Percentiles rank a stretch among this genome's conserved stretches.
phyloP scores from a whole-genome alignment of 2,113 vertebrate species.

The Pan paniscus region DNA sequence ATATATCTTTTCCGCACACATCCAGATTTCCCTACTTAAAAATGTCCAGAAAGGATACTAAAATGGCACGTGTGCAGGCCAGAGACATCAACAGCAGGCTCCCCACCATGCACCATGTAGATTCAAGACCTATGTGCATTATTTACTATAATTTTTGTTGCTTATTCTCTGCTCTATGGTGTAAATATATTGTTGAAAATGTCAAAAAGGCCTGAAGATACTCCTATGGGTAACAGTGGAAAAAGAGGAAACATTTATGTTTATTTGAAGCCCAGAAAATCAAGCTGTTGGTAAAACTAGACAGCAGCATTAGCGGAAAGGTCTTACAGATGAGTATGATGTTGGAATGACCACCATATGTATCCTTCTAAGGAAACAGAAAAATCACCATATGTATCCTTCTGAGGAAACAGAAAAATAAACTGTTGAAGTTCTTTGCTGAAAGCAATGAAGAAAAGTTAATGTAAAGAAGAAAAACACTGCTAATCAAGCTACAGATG shows the following conservation, averaged over 20 bases:
- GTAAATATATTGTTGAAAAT: neutral
- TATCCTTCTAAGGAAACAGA: neutral
- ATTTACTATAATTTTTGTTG: neutral
- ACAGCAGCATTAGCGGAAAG: neutral
- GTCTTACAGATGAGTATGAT: neutral
- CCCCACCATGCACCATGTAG: neutral
- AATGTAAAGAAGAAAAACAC: neutral
- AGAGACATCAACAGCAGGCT: neutral
- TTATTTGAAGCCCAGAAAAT: neutral
- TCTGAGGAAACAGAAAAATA: neutral
- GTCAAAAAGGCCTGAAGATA: neutral
- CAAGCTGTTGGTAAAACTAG: neutral
- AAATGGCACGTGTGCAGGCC: neutral
- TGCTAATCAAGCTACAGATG: neutral
- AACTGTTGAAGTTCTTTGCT: neutral
- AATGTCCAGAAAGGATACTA: neutral
- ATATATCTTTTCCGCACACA: neutral
- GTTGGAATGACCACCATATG: neutral
- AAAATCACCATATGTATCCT: no score
- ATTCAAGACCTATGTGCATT: neutral
- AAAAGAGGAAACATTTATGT: neutral
- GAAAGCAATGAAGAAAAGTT: neutral
- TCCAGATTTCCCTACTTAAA: neutral
- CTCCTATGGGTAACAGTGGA: neutral
- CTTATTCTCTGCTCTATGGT: neutral